Conservation (phyloP, 2,113 vertebrate species). For the Chaetura pelagica region DNA sequence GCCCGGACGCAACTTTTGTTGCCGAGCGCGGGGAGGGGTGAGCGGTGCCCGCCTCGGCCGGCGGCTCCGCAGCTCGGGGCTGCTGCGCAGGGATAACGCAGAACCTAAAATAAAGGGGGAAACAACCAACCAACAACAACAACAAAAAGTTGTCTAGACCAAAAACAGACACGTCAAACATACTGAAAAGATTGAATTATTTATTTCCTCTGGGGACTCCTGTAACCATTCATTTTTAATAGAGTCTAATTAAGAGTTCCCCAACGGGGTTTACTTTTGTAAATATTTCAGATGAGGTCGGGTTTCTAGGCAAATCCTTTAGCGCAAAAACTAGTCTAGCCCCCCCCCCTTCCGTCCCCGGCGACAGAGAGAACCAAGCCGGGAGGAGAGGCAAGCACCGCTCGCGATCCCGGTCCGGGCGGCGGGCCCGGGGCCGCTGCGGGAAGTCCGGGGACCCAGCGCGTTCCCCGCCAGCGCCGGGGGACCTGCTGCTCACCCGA, state of each 20-base stretch:
- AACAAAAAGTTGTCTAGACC: neutral
- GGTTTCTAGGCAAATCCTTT: neutral
- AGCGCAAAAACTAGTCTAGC: fast-evolving
- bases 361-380: neutral
- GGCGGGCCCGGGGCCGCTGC: no score
- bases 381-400: neutral
- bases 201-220: constrained; percentile 33
- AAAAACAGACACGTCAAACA: neutral
- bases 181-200: neutral
- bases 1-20: fast-evolving
- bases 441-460: neutral
- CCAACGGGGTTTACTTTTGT: neutral
- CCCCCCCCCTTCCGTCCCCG: neutral
- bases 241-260: constrained; percentile 10
- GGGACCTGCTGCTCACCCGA: neutral
- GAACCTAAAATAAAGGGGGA: fast-evolving
- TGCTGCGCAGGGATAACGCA: neutral
- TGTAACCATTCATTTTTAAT: constrained; percentile 54
- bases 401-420: no score
- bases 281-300: constrained; percentile 3
- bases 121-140: no score
- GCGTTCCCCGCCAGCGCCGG: neutral
- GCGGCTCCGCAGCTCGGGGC: neutral
- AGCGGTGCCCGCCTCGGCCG: neutral
- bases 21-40: neutral